A percentile compares a stretch with the other conserved stretches of the same genome.
phyloP scores from a whole-genome alignment of 2,888 invertebrate species.

The Xanthorhoe designata region DNA sequence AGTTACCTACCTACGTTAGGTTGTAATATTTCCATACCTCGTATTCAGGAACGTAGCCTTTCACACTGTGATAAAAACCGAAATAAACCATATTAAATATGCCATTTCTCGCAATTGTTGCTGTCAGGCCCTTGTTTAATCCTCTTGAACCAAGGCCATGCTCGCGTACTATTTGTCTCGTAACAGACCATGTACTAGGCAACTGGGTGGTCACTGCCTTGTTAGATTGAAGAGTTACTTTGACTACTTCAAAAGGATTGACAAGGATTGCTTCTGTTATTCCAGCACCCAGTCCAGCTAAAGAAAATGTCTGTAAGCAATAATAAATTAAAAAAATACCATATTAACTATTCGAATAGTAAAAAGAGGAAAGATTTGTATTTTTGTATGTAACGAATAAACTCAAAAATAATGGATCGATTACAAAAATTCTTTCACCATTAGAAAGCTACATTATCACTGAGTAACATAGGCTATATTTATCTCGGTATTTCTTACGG shows the following conservation, averaged over 20 bases:
- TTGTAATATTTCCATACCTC: slow-evolving; percentile 73
- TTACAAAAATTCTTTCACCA: too few relatives aligned
- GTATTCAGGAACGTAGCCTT: slow-evolving; percentile 88
- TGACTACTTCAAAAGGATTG: slow-evolving; percentile 98
- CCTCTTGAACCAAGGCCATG: slow-evolving; percentile 93
- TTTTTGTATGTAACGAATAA: too few relatives aligned
- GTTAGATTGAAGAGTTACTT: slow-evolving; percentile 94
- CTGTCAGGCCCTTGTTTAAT: slow-evolving; percentile 94
- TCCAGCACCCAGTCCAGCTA: slow-evolving; percentile 95
- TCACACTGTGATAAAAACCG: slow-evolving; percentile 97
- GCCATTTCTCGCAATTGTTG: slow-evolving; percentile 95
- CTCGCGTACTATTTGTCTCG: slow-evolving; percentile 90
- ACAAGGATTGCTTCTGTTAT: slow-evolving; percentile 96
- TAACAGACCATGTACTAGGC: slow-evolving; percentile 92
- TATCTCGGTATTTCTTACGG: too few relatives aligned
- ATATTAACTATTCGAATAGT: too few relatives aligned
- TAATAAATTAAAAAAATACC: neutral
- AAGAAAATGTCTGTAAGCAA: slow-evolving; percentile 90
- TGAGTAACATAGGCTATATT: too few relatives aligned
- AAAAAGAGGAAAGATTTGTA: too few relatives aligned
- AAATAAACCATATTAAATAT: slow-evolving; percentile 97
- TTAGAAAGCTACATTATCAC: too few relatives aligned
- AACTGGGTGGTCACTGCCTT: slow-evolving; percentile 86
- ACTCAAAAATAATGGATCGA: too few relatives aligned
- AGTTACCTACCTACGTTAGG: neutral